Base-by-base conservation (phyloP, 2,797 vertebrate genomes). In the Arnoldichthys spilopterus region DNA sequence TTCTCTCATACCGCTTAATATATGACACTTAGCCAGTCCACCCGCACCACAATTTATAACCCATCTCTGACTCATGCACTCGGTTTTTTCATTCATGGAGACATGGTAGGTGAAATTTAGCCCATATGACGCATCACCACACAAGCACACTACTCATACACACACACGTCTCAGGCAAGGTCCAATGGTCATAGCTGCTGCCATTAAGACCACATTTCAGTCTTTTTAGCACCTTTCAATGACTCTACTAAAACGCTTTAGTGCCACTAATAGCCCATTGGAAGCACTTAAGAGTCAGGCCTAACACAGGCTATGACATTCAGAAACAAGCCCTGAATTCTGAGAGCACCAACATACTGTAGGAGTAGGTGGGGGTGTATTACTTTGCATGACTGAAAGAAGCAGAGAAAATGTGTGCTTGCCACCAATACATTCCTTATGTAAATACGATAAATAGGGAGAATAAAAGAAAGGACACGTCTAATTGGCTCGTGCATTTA, bases 211-310 rank as follows among this genome's bases (percentile, higher is more conserved):
- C 78, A 83, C 82, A 88, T 86, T 82, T 87, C 82, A 77, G 84
- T 76, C 54, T 88, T 87, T 72, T 88, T 86, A 86, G 84, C 87
- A 86, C 83, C 73, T 84, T 90, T 86, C 90, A 91, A 90, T 88
- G 86, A 86, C 90, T 83, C 83, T 84, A 81, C 89, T 92, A 90
- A 89, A 88, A 89, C 84, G 75, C 85, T 86, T 85, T 89, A 90
- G 88, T 89, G 89, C 86, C 82, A 79, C 88, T 93, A 92, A 93
- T 93, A 90, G 90, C 88, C 84, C 86, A 85, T 85, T 91, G 82
- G 90, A 93, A 89, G 89, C 87, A 89, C 90, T 91, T 91, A 92
- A 89, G 90, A 91, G 87, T 85, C 82, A 81, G 83, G 81, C 84
- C 79, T 82, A 81, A 87, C 89, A 90, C 89, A 92, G 54, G 85